Evolutionary conservation across 2,113 vertebrate genomes (phyloP).

Genomic region (Conger conger): DNA sequence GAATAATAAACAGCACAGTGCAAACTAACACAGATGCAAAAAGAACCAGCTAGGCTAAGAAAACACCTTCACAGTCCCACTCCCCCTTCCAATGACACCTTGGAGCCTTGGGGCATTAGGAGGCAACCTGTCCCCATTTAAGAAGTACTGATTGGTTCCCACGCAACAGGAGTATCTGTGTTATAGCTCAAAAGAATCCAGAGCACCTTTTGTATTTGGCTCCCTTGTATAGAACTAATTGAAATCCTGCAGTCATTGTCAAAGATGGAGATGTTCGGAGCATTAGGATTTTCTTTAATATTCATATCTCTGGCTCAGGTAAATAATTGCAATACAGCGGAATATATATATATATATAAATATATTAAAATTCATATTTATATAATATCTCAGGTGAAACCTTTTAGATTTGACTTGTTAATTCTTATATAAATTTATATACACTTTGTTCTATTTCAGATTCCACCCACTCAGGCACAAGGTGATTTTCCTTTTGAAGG

Average conservation of each 20-base stretch:
- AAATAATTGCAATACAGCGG: slow-evolving; percentile 28
- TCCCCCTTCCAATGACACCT: slow-evolving; percentile 44
- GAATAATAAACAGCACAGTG: background rate
- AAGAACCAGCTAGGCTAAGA: background rate
- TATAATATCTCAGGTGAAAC: background rate
- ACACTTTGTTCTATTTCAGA: slow-evolving; percentile 52
- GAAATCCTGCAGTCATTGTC: slow-evolving; percentile 55
- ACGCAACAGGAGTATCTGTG: slow-evolving; percentile 33
- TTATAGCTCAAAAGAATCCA: slow-evolving; percentile 64
- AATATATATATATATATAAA: too few relatives aligned
- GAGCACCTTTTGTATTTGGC: slow-evolving; percentile 61
- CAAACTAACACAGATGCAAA: background rate
- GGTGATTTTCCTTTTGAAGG: slow-evolving; percentile 52
- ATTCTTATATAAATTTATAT: slow-evolving; percentile 3
- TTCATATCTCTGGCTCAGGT: slow-evolving; percentile 66
- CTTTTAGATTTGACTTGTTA: background rate
- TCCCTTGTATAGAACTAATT: slow-evolving; percentile 63
- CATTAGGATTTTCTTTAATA: slow-evolving; percentile 60
- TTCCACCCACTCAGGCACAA: slow-evolving; percentile 51
- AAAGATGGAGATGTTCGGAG: slow-evolving; percentile 68
- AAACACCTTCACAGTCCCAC: background rate
- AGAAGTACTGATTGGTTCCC: slow-evolving; percentile 66
- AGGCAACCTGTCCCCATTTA: slow-evolving; percentile 52
- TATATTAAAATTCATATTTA: background rate
- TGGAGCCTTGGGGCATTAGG: slow-evolving; percentile 49